Percentiles rank a stretch among this genome's conserved stretches.
phyloP scores from a whole-genome alignment of 2,888 invertebrate genomes.

The Cephus runcator region DNA sequence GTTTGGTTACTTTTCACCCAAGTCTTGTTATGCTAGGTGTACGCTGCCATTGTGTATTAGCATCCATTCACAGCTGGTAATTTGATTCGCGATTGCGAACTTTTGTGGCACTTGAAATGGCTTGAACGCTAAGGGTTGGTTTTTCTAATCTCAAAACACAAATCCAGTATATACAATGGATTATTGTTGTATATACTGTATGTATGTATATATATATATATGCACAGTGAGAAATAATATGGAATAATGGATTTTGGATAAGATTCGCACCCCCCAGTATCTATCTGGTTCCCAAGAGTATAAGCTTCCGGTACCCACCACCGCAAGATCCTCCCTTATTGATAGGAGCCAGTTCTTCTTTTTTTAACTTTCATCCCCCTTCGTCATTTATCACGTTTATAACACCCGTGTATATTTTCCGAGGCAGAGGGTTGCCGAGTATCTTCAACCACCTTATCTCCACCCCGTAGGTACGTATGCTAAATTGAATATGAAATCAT shows the following conservation, averaged over 20 bases:
- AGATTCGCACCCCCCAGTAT: neutral
- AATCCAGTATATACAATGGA: neutral
- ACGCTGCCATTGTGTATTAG: slow-evolving; percentile 62
- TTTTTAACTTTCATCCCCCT: slow-evolving; percentile 18
- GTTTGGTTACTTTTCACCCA: slow-evolving; percentile 17
- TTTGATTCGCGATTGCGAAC: slow-evolving; percentile 56
- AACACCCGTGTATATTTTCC: slow-evolving; percentile 39
- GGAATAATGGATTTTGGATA: neutral
- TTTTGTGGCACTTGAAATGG: slow-evolving; percentile 26
- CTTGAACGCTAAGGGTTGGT: neutral
- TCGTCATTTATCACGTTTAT: slow-evolving; percentile 49
- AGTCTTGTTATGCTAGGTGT: slow-evolving; percentile 22
- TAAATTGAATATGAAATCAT: slow-evolving; percentile 67
- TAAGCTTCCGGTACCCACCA: slow-evolving; percentile 1
- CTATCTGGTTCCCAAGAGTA: slow-evolving; percentile 1
- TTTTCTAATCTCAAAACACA: neutral
- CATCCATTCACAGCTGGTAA: slow-evolving; percentile 63
- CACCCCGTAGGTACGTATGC: slow-evolving; percentile 54
- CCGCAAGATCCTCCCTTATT: neutral
- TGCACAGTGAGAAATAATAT: neutral
- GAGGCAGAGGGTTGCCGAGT: slow-evolving; percentile 39
- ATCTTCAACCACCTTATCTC: slow-evolving; percentile 58
- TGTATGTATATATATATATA: neutral
- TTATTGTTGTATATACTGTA: neutral
- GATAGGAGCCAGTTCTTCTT: slow-evolving; percentile 1